phyloP scores from a whole-genome alignment of 2,888 invertebrate genomes.

The Mongoloraphidia duomilia region DNA sequence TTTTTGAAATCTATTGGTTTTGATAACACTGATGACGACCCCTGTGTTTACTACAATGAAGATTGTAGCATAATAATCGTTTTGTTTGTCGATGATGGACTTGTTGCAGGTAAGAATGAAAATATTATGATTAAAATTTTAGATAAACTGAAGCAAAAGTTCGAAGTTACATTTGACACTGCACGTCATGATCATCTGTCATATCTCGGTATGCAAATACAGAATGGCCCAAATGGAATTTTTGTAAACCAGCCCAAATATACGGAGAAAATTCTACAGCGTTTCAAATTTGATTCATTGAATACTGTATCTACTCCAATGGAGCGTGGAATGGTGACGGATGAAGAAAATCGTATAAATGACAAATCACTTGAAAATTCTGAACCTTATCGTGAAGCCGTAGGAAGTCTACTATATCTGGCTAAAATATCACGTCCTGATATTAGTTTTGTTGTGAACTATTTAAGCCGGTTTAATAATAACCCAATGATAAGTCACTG shows the following conservation, averaged over 20 bases:
- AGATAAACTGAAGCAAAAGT: constrained; percentile 9
- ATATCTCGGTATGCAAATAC: constrained; percentile 18
- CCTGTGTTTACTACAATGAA: constrained; percentile 17
- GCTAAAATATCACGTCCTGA: constrained; percentile 5
- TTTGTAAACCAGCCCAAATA: constrained; percentile 18
- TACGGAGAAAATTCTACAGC: constrained; percentile 14
- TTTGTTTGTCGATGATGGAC: constrained; percentile 17
- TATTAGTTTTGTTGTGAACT: constrained; percentile 6
- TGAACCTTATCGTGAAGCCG: constrained; percentile 8
- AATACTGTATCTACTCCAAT: constrained; percentile 16
- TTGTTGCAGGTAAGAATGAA: constrained; percentile 11
- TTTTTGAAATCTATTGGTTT: constrained; percentile 13
- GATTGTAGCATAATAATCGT: constrained; percentile 11
- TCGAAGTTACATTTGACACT: constrained; percentile 12
- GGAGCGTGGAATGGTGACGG: constrained; percentile 18
- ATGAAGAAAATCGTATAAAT: constrained; percentile 13
- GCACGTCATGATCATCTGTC: constrained; percentile 6
- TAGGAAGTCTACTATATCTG: constrained; percentile 9
- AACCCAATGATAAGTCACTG: constrained; percentile 11
- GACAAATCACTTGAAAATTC: constrained; percentile 8
- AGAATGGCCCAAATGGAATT: constrained; percentile 13
- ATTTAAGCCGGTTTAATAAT: constrained; percentile 5
- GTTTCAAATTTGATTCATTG: constrained; percentile 10
- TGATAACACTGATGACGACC: constrained; percentile 17
- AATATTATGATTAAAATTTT: constrained; percentile 10